Base-by-base conservation (phyloP, 2,113 vertebrate species). In the Ifrita kowaldi region DNA sequence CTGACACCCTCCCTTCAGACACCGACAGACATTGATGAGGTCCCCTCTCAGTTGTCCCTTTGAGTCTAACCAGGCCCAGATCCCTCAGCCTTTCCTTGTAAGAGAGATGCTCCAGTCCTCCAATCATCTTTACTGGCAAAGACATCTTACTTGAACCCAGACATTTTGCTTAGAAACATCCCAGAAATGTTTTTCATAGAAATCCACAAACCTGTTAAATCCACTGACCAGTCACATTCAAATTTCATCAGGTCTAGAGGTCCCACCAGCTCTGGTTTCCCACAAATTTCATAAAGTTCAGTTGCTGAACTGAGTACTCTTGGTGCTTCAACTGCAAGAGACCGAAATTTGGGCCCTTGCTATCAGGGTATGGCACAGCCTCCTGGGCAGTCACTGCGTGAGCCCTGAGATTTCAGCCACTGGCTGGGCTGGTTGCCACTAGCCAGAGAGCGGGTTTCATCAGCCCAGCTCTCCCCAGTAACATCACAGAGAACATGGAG, bases 331-430 rank as follows among this genome's bases (percentile, higher is more conserved):
- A 10, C n/a, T 57, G 32, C 59, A 76, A 47, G 44, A n/a, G 81
- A 24, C 1, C 1, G 10, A 49, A 70, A 78, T 10, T 12, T 56
- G 13, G 7, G 20, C 6, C 9, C 26, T n/a, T 73, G 24, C 8
- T 27, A 30, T 13, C 1, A 2, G 13, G 16, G 13, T 0, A 1
- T 33, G 26, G 22, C 3, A 2, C 8, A 20, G 32, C 16, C n/a
- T 5, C 0, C 14, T 16, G 57, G 11, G 5, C 9, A 46, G 35
- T 6, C 44, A 8, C 30, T 10, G 14, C 39, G n/a, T 1, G 3
- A 70, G 42, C 67, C 44, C 56, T 17, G 12, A 33, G 33, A n/a
- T 13, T 35, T 30, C 44, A 80, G 35, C 32, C 6, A 0, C 70
- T 47, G 33, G 35, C 71, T 79, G 67, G 26, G 41, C 67, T 26